phyloP scores from a whole-genome alignment of 1,140 invertebrate species.

The Helicoverpa zea region DNA sequence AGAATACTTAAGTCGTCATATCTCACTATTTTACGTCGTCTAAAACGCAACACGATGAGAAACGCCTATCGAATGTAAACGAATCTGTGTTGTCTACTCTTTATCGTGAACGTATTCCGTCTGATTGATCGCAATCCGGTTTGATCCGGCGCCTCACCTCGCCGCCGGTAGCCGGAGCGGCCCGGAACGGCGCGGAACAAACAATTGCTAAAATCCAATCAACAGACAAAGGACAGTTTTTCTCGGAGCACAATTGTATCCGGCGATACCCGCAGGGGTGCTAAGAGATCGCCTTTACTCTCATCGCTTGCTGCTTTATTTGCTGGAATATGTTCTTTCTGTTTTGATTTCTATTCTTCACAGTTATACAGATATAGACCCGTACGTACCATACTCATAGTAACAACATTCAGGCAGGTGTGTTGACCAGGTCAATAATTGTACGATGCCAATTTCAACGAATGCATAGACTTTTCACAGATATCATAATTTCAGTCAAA shows the following conservation, averaged over 20 bases:
- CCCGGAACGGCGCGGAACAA: conserved; percentile 19
- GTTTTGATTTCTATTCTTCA: background rate
- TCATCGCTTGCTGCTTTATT: conserved; percentile 11
- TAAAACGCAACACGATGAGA: too few relatives aligned
- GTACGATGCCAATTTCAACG: too few relatives aligned
- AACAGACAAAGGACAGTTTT: conserved; percentile 50
- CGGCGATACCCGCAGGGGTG: conserved; percentile 23
- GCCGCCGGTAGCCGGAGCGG: background rate
- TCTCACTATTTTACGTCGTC: too few relatives aligned
- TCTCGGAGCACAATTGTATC: conserved; percentile 45
- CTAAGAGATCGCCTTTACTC: background rate
- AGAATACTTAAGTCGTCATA: too few relatives aligned
- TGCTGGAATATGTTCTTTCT: background rate
- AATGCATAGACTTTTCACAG: too few relatives aligned
- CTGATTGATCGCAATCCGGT: conserved; percentile 37
- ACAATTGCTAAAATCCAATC: conserved; percentile 47
- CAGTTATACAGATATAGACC: background rate
- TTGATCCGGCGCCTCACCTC: conserved; percentile 28
- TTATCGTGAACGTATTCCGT: background rate
- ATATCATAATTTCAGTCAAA: background rate
- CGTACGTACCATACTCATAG: too few relatives aligned
- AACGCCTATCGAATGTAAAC: background rate
- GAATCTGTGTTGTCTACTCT: background rate
- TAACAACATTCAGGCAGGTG: too few relatives aligned
- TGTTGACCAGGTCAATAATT: too few relatives aligned